These are phyloP conservation scores for Cyprinodon diabolis DNA, from an alignment of 2,797 vertebrate species.

Conservation along the genomic window DNA sequence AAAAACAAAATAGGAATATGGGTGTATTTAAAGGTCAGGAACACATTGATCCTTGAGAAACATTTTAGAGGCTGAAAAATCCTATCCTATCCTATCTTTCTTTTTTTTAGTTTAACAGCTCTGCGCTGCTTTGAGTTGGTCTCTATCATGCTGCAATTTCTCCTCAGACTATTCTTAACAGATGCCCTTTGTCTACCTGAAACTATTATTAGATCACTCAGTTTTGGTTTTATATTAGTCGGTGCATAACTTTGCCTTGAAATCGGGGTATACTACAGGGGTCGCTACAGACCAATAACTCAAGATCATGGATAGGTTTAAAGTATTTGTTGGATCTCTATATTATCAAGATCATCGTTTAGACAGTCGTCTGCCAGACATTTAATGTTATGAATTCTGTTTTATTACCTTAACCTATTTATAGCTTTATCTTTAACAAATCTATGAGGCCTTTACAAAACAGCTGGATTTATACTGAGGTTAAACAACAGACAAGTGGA, in stretches of 20 bases:
- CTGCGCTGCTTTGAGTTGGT: background rate
- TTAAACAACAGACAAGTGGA: no score
- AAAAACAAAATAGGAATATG: no score
- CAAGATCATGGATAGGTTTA: background rate
- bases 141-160: constrained; percentile 26
- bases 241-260: constrained; percentile 10
- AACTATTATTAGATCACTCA: constrained; percentile 42
- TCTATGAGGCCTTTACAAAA: background rate
- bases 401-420: background rate
- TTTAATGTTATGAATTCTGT: no score
- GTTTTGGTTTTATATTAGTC: constrained; percentile 22
- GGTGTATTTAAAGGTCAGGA: no score
- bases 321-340: background rate
- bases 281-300: background rate
- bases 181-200: constrained; percentile 30
- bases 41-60: no score
- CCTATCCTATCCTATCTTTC: no score
- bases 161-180: constrained; percentile 34
- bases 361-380: background rate
- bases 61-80: no score
- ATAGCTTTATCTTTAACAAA: background rate
- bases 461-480: no score
- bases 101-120: background rate
- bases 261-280: background rate
- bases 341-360: background rate